Percentiles rank a stretch among this genome's conserved stretches.
Conservation (phyloP, 2,888 invertebrate species). For the Clusia tigrina region DNA sequence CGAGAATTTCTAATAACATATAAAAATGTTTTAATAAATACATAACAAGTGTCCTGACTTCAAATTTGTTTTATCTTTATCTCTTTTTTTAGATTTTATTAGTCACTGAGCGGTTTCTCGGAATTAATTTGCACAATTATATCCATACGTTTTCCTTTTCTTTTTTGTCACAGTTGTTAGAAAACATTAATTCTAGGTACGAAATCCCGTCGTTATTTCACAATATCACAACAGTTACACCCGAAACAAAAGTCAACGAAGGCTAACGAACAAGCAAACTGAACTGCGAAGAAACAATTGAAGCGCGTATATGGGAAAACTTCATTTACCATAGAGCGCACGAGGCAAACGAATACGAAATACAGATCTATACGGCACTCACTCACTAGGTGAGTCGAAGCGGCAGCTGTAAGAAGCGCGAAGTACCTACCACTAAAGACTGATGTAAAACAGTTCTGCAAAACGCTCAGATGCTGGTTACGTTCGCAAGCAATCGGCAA, state of each 20-base stretch:
- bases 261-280: conserved; percentile 8
- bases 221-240: background rate
- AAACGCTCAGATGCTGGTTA: conserved; percentile 47
- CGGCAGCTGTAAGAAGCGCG: too few species aligned
- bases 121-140: background rate
- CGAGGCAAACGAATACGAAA: too few species aligned
- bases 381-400: too few species aligned
- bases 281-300: background rate
- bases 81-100: background rate
- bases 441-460: conserved; percentile 62
- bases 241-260: background rate
- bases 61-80: background rate
- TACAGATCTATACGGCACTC: too few species aligned
- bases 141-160: background rate
- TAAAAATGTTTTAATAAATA: too few species aligned
- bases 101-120: background rate
- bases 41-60: too few species aligned
- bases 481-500: conserved; percentile 35
- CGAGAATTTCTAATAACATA: too few species aligned
- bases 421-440: conserved; percentile 62
- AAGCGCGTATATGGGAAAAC: conserved; percentile 27
- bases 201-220: conserved; percentile 5
- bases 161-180: too few species aligned
- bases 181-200: too few species aligned
- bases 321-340: too few species aligned